Evolutionary conservation across 2,888 invertebrate genomes (phyloP).

Genomic region (Anthophora plumipes): DNA sequence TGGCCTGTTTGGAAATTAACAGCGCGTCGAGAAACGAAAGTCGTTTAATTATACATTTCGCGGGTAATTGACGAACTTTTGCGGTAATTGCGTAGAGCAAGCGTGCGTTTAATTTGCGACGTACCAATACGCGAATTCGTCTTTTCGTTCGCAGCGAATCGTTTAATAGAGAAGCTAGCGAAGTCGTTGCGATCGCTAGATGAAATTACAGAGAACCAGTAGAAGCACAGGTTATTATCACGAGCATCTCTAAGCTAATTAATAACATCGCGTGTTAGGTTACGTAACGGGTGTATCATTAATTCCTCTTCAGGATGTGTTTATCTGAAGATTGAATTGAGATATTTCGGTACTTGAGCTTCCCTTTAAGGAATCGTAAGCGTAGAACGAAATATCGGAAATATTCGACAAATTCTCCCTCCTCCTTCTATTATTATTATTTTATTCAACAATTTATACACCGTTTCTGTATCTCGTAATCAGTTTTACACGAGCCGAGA

Average conservation of each 20-base stretch:
- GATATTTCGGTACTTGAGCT: background rate
- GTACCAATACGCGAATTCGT: too few species aligned
- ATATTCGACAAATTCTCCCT: too few species aligned
- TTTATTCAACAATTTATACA: too few species aligned
- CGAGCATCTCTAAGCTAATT: constrained; percentile 23
- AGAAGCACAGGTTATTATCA: background rate
- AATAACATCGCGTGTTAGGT: constrained; percentile 35
- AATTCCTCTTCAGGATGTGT: constrained; percentile 18
- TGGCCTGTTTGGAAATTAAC: constrained; percentile 12
- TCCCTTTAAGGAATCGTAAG: too few species aligned
- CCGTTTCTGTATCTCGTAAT: background rate
- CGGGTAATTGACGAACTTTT: constrained; percentile 24
- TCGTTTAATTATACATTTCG: constrained; percentile 35
- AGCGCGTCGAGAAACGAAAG: constrained; percentile 7
- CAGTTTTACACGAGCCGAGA: background rate
- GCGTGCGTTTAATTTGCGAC: constrained; percentile 25
- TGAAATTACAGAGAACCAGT: constrained; percentile 6
- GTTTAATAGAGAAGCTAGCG: too few species aligned
- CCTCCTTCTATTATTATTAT: too few species aligned
- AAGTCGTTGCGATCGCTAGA: background rate
- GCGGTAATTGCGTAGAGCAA: too few species aligned
- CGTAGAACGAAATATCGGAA: too few species aligned
- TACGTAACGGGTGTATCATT: background rate
- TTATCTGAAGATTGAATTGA: background rate
- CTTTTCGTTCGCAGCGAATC: constrained; percentile 6